Base-by-base conservation (phyloP, 1,140 invertebrate species). In the Pomacea maculata region DNA sequence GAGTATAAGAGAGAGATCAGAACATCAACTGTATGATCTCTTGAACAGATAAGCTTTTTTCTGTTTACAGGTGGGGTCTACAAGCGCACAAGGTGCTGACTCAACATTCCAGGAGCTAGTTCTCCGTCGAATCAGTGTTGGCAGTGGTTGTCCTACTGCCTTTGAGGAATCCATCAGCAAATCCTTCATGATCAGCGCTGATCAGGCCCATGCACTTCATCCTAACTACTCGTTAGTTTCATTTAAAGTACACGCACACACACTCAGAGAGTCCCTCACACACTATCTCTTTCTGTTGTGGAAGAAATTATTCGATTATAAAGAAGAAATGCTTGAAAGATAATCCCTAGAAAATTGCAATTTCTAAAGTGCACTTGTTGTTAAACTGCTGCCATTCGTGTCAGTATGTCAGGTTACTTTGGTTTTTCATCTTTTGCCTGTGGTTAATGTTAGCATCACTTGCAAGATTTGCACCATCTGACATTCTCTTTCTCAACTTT, bases 191-290 rank as follows among this genome's bases (percentile, higher is more conserved):
- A 83, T 92, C 79, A 92, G 91, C 81, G 92, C 92, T 70, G 92
- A 93, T 83, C 91, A 92, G 82, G 92, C 92, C 29, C 92, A 93
- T 84, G 92, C 89, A n/a, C 76, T 90, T 10, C 92, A 93, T 86
- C 92, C 92, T 8, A 93, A 93, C 80, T 93, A 92, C 83, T 80
- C 85, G 90, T 91, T 81, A 85, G 83, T 85, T 61, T 61, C 4
- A 61, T 17, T 17, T 61, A 17, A 17, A 61, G 15, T 10, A 57
- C 55, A 10, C 25, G 15, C 34, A 45, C 34, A 45, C 34, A 45
- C 34, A 45, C 6, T 4, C 34, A 45, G 34, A 45, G 34, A 4
- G 3, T 45, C 3, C 1, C 34, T 45, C 34, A 45, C 34, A 45
- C 34, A 45, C 34, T 45, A 2, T 45, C 34, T 45, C 34, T 45